Evolutionary conservation across 2,113 vertebrate genomes (phyloP).

Genomic region (Mohoua ochrocephala): DNA sequence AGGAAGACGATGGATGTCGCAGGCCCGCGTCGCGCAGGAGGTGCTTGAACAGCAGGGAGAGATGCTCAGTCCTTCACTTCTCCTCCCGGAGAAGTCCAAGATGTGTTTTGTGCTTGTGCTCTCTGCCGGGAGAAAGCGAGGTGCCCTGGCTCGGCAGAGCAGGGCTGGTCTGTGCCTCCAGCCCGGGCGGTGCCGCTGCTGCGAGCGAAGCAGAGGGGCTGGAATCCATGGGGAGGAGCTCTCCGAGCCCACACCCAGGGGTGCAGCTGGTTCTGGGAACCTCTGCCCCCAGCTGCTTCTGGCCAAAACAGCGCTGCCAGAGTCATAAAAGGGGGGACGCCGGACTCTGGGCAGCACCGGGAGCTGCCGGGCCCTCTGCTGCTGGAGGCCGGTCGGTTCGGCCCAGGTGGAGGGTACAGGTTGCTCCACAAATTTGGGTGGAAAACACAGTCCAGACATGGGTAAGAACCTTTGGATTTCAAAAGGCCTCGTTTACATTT

Average conservation of each 20-base stretch:
- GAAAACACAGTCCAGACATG: background rate
- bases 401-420: background rate
- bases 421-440: background rate
- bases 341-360: rapidly evolving
- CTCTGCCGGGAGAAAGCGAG: background rate
- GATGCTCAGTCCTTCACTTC: background rate
- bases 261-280: background rate
- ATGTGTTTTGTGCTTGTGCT: background rate
- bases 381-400: rapidly evolving
- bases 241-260: rapidly evolving
- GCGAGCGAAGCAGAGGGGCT: background rate
- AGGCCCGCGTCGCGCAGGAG: background rate
- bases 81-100: background rate
- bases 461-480: background rate
- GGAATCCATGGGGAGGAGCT: rapidly evolving
- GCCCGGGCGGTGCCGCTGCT: background rate
- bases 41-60: background rate
- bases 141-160: background rate
- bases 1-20: background rate
- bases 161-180: background rate
- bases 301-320: background rate
- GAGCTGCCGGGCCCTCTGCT: background rate
- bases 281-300: background rate
- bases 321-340: rapidly evolving
- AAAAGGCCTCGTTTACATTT: constrained; percentile 40